A percentile compares a stretch with the other conserved stretches of the same genome.
Conservation (phyloP, 2,888 invertebrate genomes). For the Drosophila koepferae region DNA sequence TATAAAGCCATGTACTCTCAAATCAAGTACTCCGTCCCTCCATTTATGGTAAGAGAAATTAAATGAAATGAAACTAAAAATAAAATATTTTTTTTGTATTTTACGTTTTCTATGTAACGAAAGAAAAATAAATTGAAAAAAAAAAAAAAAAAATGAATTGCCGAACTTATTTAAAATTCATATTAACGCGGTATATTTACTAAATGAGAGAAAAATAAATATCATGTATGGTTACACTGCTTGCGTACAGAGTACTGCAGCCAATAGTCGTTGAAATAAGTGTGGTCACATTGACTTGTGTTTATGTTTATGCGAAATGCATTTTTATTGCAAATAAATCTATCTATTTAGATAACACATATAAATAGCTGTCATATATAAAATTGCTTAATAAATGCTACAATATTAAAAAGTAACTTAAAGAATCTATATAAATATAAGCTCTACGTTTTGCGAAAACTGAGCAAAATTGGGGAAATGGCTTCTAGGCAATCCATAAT, state of each 20-base stretch:
- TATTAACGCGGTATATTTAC: background rate
- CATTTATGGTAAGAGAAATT: conserved; percentile 46
- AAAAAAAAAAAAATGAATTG: conserved; percentile 1
- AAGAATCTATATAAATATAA: background rate
- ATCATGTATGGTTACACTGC: conserved; percentile 11
- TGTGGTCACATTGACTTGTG: background rate
- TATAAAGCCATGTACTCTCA: conserved; percentile 49
- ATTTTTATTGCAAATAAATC: background rate
- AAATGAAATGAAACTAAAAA: conserved; percentile 42
- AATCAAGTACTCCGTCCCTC: conserved; percentile 59
- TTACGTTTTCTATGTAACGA: conserved; percentile 56
- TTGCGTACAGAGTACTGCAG: background rate
- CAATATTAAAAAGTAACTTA: conserved; percentile 9
- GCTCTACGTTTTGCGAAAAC: conserved; percentile 92
- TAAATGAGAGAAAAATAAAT: background rate
- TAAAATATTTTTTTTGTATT: conserved; percentile 34
- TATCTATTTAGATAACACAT: background rate
- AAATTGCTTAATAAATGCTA: conserved; percentile 47
- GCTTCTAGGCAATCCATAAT: conserved; percentile 97
- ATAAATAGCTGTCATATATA: conserved; percentile 7
- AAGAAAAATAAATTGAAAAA: conserved; percentile 44
- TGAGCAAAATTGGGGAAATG: conserved; percentile 97
- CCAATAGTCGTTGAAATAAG: no score
- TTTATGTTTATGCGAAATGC: conserved; percentile 3
- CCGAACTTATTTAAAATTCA: background rate